Base-by-base conservation (phyloP, 1,140 invertebrate genomes). In the Solenopsis fugax region DNA sequence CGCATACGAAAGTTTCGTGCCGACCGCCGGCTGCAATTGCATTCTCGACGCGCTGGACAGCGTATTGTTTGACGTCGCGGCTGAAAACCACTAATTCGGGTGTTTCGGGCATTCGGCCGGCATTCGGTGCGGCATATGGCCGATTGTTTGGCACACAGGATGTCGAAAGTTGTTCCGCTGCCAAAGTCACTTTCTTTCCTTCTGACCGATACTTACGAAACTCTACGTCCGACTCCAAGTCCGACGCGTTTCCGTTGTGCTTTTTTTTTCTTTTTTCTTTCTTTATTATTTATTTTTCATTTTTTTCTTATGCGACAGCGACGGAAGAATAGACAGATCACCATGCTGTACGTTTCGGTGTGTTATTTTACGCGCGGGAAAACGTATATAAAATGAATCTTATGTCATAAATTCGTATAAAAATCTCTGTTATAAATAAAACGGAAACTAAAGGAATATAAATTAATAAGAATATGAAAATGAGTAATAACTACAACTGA, bases 101-200 rank as follows among this genome's bases (percentile, higher is more conserved):
- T 54, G 76, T 73, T 85, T 69, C 65, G 65, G 45, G 62, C 58
- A 64, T 77, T 84, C 81, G 67, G 24, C 56, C 87, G 54, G 60
- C 60, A 56, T 37, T 85, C 81, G 69, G 71, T 41, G 48, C 69
- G 54, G 60, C 88, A 89, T 89, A 89, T 90, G 88, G 88, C 50
- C 85, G 76, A 90, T 90, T 87, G 86, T 89, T 89, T 50, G 88
- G 84, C 76, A 87, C 88, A 90, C 88, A 90, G 88, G 88, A 90
- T 90, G 88, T 90, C 84, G 88, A 90, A 90, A 90, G 88, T 86
- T 85, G 73, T 71, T 85, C 64, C 78, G 87, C 78, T 65, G 87
- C 69, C 81, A 88, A 88, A 81, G 78, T 84, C 75, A 76, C 82
- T 64, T 73, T 87, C 88, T 72, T 73, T 87, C 88, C 80, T 77